These are phyloP conservation scores for Myiothlypis coronata DNA, from an alignment of 2,797 vertebrate species.

Conservation along the genomic window DNA sequence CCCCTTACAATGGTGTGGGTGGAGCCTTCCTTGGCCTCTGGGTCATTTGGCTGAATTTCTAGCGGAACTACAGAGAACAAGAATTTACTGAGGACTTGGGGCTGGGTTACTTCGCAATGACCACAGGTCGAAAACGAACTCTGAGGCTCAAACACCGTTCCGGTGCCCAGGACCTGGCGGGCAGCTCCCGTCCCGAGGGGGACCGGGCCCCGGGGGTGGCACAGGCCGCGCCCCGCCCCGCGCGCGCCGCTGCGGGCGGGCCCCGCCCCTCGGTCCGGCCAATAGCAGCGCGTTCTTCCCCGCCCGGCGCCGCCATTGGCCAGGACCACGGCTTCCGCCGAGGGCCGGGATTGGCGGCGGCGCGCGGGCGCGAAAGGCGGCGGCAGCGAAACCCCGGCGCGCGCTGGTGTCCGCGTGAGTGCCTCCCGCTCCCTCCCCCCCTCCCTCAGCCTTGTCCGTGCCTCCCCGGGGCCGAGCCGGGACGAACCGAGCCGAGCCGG, in stretches of 20 bases:
- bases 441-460: background rate
- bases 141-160: accelerated
- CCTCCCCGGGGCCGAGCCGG: too few relatives aligned
- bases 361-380: constrained; percentile 14
- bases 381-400: background rate
- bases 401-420: background rate
- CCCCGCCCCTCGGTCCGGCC: background rate
- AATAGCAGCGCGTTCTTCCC: background rate
- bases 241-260: background rate
- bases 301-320: background rate
- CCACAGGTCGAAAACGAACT: accelerated
- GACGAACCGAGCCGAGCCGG: too few relatives aligned
- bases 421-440: accelerated
- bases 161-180: accelerated
- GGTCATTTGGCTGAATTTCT: accelerated
- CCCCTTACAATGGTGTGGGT: accelerated
- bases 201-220: too few relatives aligned
- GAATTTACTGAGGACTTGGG: accelerated
- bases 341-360: background rate
- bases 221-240: background rate
- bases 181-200: accelerated
- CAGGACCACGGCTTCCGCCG: background rate
- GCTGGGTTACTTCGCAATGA: too few relatives aligned
- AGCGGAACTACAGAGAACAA: background rate
- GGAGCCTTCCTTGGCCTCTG: background rate